Conservation (phyloP, 1,140 invertebrate species). For the Drosophila nigrodunni region DNA sequence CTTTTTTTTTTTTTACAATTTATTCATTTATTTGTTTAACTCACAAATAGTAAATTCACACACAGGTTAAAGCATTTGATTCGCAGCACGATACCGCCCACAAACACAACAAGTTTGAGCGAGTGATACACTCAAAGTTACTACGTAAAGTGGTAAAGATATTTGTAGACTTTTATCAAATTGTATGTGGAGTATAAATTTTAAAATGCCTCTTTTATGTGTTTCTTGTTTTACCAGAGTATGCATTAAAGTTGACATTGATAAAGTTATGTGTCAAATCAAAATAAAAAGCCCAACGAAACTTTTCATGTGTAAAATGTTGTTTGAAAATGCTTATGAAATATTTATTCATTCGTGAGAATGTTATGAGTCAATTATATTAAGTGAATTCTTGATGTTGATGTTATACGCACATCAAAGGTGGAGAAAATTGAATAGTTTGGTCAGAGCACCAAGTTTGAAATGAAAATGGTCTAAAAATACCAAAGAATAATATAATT, state of each 20-base stretch:
- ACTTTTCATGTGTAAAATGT: conserved; percentile 18
- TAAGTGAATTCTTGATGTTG: conserved; percentile 5
- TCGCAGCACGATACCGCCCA: neutral
- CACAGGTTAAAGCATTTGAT: conserved; percentile 17
- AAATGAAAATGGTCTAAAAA: conserved; percentile 1
- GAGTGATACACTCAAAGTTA: neutral
- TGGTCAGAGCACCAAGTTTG: conserved; percentile 1
- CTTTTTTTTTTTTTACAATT: conserved; percentile 18
- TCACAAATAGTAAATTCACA: conserved; percentile 20
- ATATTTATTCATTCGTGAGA: conserved; percentile 24
- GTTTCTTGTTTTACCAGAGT: neutral
- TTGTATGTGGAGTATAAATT: too few relatives aligned
- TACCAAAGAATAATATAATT: conserved; percentile 40
- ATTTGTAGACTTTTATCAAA: too few relatives aligned
- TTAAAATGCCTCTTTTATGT: neutral
- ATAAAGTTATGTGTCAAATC: conserved; percentile 27
- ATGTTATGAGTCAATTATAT: conserved; percentile 30
- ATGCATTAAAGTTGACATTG: conserved; percentile 9
- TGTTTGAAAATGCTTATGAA: conserved; percentile 28
- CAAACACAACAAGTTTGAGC: neutral
- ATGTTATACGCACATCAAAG: conserved; percentile 2
- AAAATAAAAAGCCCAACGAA: conserved; percentile 11
- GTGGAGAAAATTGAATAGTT: conserved; percentile 13
- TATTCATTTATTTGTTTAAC: conserved; percentile 37
- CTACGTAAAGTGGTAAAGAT: too few relatives aligned